Base-by-base conservation (phyloP, 2,888 invertebrate genomes). In the Agrotis puta region DNA sequence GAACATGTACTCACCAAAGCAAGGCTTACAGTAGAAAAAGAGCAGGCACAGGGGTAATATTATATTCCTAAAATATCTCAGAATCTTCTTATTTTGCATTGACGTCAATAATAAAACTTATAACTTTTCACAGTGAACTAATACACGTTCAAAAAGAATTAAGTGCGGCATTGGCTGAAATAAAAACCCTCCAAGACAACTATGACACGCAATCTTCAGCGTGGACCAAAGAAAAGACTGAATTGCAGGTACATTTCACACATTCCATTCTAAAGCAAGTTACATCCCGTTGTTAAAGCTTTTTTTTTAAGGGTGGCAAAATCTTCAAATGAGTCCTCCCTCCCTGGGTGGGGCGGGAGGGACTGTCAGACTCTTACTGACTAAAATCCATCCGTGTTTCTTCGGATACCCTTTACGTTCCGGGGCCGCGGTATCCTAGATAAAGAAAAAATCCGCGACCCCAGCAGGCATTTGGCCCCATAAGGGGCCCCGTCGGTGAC, bases 1-100 rank as follows among this genome's bases (percentile, higher is more conserved):
- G 98, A 98, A 88, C 98, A 98, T 83, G 98, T 98, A 0, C 97
- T 98, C 0, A 98, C 98, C 76, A 98, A 98, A 93, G 98, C 98
- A 11, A 97, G 98, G 89, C 94, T 98, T 5, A 98, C 98, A 6
- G 97, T 97, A 69, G 98, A 98, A 90, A 98, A 98, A 88, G 98
- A 98, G 93, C 97, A 97, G 85, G 95, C 98, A 18, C 97, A 98
- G 92, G 97, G 97, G 98, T 98, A 90, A 86, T 14, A 7, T 33
- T 39, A 61, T 43, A 43, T 64, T 59, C 13, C 13, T 11, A 3
- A 24, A 13, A 43, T 24, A 1, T 39, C 2, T 27, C 18, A 1
- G 3, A 11, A 62, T 3, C 0, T 39, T 11, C 9, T 47, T 24
- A 2, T 2, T 13, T 0, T 16, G 2, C 24, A 14, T 50, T 24